phyloP scores from a whole-genome alignment of 1,140 invertebrate genomes.

The Schlechtendalia chinensis region DNA sequence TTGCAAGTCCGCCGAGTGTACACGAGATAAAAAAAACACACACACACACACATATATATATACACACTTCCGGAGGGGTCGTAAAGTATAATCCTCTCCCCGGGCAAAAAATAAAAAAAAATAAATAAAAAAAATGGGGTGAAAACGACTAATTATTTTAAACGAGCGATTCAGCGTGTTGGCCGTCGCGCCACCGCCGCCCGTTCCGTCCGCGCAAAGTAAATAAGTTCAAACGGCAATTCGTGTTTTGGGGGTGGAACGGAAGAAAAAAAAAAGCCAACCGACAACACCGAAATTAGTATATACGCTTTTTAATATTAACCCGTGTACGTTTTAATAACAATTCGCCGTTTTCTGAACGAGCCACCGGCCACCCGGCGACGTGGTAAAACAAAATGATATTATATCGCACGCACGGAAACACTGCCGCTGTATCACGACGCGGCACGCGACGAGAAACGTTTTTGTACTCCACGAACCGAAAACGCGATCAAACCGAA shows the following conservation, averaged over 20 bases:
- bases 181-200: too few relatives aligned
- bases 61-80: background rate
- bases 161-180: background rate
- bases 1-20: background rate
- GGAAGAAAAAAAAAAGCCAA: background rate
- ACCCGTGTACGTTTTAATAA: background rate
- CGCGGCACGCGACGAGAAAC: background rate
- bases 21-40: background rate
- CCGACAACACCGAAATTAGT: background rate
- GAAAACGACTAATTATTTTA: constrained; percentile 30
- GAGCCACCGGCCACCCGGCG: too few relatives aligned
- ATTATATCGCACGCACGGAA: background rate
- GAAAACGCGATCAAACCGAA: too few relatives aligned
- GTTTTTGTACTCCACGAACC: too few relatives aligned
- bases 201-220: background rate
- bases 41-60: too few relatives aligned
- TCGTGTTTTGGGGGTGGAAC: background rate
- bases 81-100: background rate
- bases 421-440: background rate
- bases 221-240: background rate
- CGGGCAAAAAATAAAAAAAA: background rate
- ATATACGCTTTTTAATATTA: background rate
- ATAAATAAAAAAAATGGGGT: background rate
- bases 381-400: background rate
- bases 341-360: background rate